These are phyloP conservation scores for Oceanodroma tethys DNA, from an alignment of 2,113 vertebrate genomes.

Conservation along the genomic window DNA sequence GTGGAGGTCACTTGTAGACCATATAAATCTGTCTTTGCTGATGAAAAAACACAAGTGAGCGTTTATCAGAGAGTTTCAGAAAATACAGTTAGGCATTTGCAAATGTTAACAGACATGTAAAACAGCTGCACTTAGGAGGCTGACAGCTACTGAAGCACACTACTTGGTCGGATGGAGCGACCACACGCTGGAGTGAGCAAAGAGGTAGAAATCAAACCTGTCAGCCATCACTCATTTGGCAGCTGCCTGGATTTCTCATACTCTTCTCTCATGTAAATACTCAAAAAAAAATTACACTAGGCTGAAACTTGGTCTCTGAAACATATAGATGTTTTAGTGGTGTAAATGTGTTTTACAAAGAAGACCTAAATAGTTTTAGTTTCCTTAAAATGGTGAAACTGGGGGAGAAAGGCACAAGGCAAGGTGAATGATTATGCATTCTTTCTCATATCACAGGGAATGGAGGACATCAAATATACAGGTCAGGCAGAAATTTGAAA, in stretches of 20 bases:
- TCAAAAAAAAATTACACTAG: neutral
- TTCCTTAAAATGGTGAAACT: neutral
- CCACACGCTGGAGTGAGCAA: neutral
- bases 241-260: neutral
- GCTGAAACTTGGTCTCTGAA: neutral
- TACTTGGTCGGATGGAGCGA: neutral
- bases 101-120: neutral
- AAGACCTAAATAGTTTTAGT: neutral
- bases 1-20: neutral
- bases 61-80: neutral
- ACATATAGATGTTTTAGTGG: neutral
- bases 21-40: neutral
- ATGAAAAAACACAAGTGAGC: neutral
- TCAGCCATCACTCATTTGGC: rapidly evolving
- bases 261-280: neutral
- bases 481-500: neutral
- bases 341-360: neutral
- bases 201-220: neutral
- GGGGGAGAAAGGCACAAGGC: neutral
- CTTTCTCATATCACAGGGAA: neutral
- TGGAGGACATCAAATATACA: neutral
- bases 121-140: neutral
- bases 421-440: neutral
- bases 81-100: neutral
- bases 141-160: neutral